Conservation (phyloP, 2,113 vertebrate species). For the Grammomys dolichurus region DNA sequence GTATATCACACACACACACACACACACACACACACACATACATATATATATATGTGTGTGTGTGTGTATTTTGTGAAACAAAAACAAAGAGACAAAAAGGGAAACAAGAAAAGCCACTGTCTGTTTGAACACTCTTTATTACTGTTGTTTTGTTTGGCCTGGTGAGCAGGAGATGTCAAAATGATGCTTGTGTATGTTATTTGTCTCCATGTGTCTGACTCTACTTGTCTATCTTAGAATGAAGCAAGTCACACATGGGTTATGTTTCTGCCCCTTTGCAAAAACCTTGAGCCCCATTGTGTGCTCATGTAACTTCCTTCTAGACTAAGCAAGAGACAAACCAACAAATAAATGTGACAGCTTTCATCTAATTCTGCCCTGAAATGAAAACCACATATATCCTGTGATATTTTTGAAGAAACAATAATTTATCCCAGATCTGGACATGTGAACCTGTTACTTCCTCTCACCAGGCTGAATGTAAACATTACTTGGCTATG, state of each 20-base stretch:
- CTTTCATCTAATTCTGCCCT: background rate
- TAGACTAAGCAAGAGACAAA: slow-evolving; percentile 15
- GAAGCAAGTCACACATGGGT: background rate
- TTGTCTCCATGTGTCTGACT: background rate
- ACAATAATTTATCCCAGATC: background rate
- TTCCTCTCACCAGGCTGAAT: slow-evolving; percentile 7
- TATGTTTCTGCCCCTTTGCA: background rate
- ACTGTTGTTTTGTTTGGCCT: background rate
- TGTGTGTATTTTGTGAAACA: background rate
- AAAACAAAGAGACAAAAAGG: background rate
- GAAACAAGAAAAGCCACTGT: background rate
- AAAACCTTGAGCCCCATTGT: background rate
- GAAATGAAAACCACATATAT: slow-evolving; percentile 1
- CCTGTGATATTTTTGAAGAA: background rate
- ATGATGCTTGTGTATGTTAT: background rate
- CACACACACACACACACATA: no score
- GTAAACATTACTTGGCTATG: background rate
- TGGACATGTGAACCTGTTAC: background rate
- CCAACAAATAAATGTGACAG: background rate
- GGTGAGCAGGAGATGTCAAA: background rate
- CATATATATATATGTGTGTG: no score
- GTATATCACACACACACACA: no score
- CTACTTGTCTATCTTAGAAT: background rate
- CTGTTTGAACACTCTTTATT: background rate
- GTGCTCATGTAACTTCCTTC: background rate